Evolutionary conservation across 1,140 invertebrate genomes (phyloP).

Genomic region (Nebria ingens): DNA sequence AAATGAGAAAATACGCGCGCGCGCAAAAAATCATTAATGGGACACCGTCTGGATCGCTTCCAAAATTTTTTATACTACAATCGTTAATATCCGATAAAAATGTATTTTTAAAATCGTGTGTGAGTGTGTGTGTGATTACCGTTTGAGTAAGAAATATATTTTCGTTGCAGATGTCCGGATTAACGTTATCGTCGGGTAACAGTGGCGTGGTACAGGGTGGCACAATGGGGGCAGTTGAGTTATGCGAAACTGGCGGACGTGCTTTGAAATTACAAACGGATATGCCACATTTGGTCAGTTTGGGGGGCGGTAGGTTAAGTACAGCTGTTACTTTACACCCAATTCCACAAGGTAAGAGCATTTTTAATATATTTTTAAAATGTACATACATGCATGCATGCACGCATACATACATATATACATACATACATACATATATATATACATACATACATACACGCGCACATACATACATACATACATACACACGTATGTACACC

Average conservation of each 20-base stretch:
- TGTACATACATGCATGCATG: background rate
- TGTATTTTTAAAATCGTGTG: too few relatives aligned
- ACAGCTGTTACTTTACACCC: conserved; percentile 84
- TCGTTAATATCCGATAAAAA: too few relatives aligned
- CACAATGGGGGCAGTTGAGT: conserved; percentile 28
- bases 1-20: too few relatives aligned
- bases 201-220: conserved; percentile 28
- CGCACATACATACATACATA: background rate
- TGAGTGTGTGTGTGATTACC: too few relatives aligned
- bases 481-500: too few relatives aligned
- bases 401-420: background rate
- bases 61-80: too few relatives aligned
- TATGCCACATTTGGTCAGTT: conserved; percentile 78
- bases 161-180: conserved; percentile 35
- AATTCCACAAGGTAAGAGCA: conserved; percentile 64
- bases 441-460: background rate
- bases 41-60: too few relatives aligned
- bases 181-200: conserved; percentile 31
- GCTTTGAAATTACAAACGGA: conserved; percentile 71
- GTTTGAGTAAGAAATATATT: background rate
- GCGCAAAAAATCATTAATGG: too few relatives aligned
- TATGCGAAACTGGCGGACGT: conserved; percentile 41
- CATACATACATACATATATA: conserved; percentile 6
- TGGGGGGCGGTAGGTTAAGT: conserved; percentile 76
- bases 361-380: too few relatives aligned